Conservation (phyloP, 2,797 vertebrate species). For the Chiropotes sagulatus region DNA sequence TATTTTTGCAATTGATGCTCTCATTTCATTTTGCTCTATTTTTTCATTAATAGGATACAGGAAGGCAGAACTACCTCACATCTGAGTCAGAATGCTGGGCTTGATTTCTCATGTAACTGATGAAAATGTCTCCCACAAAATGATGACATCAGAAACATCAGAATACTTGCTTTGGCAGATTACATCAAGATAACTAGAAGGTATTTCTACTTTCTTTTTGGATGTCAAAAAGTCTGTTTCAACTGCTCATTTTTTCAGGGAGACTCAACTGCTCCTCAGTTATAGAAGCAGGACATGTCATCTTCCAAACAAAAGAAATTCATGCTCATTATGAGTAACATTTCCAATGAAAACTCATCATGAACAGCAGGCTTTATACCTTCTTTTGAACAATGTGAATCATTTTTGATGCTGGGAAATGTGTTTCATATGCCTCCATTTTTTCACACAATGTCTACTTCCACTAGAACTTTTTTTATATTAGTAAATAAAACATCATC, state of each 20-base stretch:
- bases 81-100: background rate
- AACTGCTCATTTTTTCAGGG: constrained; percentile 33
- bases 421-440: constrained; percentile 79
- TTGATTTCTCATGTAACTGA: constrained; percentile 68
- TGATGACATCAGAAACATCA: constrained; percentile 66
- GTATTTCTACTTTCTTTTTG: constrained; percentile 53
- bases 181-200: constrained; percentile 46
- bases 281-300: constrained; percentile 65
- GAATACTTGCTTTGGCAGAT: constrained; percentile 64
- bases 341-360: constrained; percentile 84
- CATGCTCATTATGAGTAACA: constrained; percentile 78
- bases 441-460: constrained; percentile 80
- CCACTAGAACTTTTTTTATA: constrained; percentile 83
- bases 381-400: constrained; percentile 83
- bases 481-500: constrained; percentile 86
- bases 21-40: background rate
- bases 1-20: background rate
- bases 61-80: background rate
- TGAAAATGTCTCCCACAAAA: constrained; percentile 67
- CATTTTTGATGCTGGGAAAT: constrained; percentile 82
- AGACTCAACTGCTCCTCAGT: constrained; percentile 67
- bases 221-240: constrained; percentile 55
- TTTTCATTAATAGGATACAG: background rate
- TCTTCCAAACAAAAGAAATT: constrained; percentile 77
- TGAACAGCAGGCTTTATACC: constrained; percentile 78